These are phyloP conservation scores for Picus viridis DNA, from an alignment of 2,797 vertebrate species.

Conservation along the genomic window DNA sequence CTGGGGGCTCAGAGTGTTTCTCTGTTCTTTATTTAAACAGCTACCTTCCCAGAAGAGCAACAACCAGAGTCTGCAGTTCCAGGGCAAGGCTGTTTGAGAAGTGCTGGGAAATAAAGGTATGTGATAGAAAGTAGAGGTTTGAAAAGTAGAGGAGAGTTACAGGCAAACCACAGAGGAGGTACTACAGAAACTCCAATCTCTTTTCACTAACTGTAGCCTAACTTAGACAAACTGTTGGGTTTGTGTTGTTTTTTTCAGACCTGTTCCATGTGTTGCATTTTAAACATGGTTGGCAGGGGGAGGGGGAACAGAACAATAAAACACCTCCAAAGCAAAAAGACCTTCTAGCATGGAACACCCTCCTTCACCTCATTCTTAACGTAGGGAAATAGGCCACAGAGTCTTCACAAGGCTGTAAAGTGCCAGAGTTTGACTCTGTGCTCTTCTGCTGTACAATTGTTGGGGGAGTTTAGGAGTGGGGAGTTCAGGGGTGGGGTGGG, in stretches of 20 bases:
- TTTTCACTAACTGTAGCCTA: not conserved
- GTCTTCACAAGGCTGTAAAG: not conserved
- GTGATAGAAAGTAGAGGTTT: not conserved
- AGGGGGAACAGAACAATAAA: not conserved
- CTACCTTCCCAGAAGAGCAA: constrained; percentile 22
- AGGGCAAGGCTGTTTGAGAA: constrained; percentile 26
- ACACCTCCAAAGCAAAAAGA: not conserved
- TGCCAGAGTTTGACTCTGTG: not conserved
- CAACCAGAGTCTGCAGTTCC: not conserved
- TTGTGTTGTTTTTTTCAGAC: rapidly evolving
- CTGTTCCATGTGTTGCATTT: not conserved
- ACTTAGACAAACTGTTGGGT: not conserved
- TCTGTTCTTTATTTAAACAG: constrained; percentile 45
- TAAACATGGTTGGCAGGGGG: not conserved
- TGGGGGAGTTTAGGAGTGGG: rapidly evolving
- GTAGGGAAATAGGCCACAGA: not conserved
- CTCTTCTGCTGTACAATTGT: not conserved
- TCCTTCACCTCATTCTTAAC: not conserved
- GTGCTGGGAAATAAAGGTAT: constrained; percentile 10
- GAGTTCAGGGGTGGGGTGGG: no score
- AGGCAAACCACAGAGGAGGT: not conserved
- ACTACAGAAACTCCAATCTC: not conserved
- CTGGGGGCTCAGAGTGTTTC: not conserved
- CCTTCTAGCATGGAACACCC: not conserved
- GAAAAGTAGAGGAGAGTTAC: not conserved